Conservation (phyloP, 2,113 vertebrate species). For the Pardalotus punctatus region DNA sequence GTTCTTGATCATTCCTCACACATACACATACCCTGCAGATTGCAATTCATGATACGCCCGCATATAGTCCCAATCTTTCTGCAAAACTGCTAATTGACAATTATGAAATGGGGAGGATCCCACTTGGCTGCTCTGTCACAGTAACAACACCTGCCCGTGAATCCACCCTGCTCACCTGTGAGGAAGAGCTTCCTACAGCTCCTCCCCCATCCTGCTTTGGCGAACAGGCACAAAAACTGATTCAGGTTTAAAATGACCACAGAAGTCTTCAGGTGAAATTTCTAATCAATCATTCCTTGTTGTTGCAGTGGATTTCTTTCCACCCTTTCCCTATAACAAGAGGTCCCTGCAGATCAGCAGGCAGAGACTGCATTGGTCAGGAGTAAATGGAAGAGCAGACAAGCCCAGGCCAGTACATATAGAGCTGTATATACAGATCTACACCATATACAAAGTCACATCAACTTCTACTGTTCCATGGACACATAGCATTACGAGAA, state of each 20-base stretch:
- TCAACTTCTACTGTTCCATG: neutral
- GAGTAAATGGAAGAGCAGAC: neutral
- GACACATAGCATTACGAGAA: neutral
- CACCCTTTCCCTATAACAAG: neutral
- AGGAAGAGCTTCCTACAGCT: neutral
- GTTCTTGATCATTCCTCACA: neutral
- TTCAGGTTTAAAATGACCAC: neutral
- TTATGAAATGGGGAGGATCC: neutral
- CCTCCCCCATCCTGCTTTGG: neutral
- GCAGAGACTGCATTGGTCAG: neutral
- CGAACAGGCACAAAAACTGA: neutral
- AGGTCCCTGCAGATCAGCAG: neutral
- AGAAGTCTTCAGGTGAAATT: fast-evolving
- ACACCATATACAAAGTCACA: neutral
- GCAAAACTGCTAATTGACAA: neutral
- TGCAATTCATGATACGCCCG: neutral
- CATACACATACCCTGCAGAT: neutral
- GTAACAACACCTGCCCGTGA: neutral
- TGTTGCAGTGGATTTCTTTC: neutral
- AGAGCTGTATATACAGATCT: neutral
- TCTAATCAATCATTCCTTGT: neutral
- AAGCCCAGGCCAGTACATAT: neutral
- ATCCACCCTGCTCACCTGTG: neutral
- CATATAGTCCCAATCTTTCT: neutral
- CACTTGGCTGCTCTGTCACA: neutral